These are phyloP conservation scores for Urocitellus parryii DNA, from an alignment of 2,113 vertebrate species.

Conservation along the genomic window DNA sequence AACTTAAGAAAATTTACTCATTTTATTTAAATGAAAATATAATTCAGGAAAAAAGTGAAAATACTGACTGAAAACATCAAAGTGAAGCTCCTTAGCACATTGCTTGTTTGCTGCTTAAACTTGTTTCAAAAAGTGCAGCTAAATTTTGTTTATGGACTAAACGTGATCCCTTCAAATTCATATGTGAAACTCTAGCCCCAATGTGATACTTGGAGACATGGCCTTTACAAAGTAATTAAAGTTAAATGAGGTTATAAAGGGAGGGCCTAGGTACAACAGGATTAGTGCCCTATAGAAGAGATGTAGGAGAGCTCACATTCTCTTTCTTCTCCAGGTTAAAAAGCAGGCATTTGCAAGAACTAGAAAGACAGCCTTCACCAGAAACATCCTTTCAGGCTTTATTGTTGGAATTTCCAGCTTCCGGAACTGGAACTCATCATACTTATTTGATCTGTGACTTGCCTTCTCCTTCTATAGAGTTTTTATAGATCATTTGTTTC, in stretches of 20 bases:
- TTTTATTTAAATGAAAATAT: not conserved
- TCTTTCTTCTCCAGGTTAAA: not conserved
- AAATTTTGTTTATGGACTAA: not conserved
- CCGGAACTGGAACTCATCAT: not conserved
- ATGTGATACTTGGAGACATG: not conserved
- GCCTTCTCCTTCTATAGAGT: not conserved
- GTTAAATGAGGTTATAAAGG: not conserved
- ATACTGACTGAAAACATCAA: conserved; percentile 3
- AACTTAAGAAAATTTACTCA: not conserved
- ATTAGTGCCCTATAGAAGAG: not conserved
- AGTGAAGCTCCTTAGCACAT: not conserved
- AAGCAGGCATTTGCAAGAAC: not conserved
- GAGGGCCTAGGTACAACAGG: not conserved
- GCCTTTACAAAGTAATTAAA: not conserved
- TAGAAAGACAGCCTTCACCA: not conserved
- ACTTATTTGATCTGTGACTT: not conserved
- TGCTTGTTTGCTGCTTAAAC: not conserved
- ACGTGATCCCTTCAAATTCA: not conserved
- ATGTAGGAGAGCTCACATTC: not conserved
- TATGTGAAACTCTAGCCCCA: not conserved
- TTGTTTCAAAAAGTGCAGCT: not conserved
- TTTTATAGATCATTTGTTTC: not conserved
- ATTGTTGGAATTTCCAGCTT: not conserved
- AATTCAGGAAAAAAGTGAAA: not conserved
- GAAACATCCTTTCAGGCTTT: not conserved